Base-by-base conservation (phyloP, 2,888 invertebrate genomes). In the Agelastica alni region DNA sequence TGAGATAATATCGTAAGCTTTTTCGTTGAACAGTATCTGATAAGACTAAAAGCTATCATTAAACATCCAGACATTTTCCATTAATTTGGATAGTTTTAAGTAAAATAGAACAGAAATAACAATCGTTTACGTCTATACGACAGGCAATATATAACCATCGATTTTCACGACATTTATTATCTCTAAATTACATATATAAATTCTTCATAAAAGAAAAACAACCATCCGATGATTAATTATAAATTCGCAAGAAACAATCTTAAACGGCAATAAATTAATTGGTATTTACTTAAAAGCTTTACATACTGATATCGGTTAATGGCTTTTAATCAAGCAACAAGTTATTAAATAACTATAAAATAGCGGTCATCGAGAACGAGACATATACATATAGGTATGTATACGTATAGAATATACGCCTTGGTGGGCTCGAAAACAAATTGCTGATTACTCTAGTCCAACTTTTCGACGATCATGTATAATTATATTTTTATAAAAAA, bases 251-350 rank as follows among this genome's bases (percentile, higher is more conserved):
- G 53, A 45, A 53, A 53, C 46, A 47, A 58, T 51, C 52, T 54
- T 48, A 48, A 58, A 56, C 32, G 56, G 32, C 54, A 54, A 61
- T 66, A 64, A 58, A 61, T 62, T 62, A 64, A 62, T 63, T 61
- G 58, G 54, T 61, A 61, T 62, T 64, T 66, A 58, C 56, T 62
- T 55, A 58, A n/a, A 62, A 63, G 61, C 56, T 64, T 62, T 58
- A 61, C 58, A 62, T 64, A 62, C 56, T 63, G 63, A 63, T 62
- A 61, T 57, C 56, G 57, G 39, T 54, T 56, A 66, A 66, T 66
- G 59, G 63, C 64, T 60, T 62, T 56, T 51, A 55, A 66, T 64
- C 62, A 62, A 58, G 51, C 47, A 55, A 59, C 56, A 45, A 56
- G 58, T 61, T 61, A 59, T 58, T 60, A 55, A 63, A 62, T 60